A percentile compares a stretch with the other conserved stretches of the same genome.
These are phyloP conservation scores for Archaeoteleia sp. DNA, from an alignment of 2,888 invertebrate genomes.

Conservation along the genomic window DNA sequence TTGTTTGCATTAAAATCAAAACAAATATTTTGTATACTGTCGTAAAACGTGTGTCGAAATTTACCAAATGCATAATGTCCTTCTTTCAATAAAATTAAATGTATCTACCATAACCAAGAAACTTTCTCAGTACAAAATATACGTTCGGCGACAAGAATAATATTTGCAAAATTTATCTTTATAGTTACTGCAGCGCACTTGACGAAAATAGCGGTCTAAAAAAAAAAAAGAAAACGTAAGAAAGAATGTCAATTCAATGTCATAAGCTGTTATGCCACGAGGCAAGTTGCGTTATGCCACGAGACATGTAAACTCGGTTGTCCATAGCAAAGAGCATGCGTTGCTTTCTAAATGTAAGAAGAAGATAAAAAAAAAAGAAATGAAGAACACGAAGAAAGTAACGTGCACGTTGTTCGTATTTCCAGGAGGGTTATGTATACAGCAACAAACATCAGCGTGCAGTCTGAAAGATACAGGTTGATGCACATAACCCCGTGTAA, in stretches of 20 bases:
- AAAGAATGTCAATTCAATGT: conserved; percentile 31
- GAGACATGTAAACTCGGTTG: conserved; percentile 33
- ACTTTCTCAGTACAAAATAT: too few species aligned
- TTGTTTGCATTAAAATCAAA: too few species aligned
- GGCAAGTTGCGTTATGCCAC: conserved; percentile 21
- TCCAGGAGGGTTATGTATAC: conserved; percentile 37
- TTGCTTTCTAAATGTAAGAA: conserved; percentile 48
- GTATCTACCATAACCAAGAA: too few species aligned
- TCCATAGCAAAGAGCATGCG: conserved; percentile 56
- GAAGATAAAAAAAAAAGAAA: conserved; percentile 30
- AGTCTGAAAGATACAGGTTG: conserved; percentile 28
- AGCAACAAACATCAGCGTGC: conserved; percentile 23
- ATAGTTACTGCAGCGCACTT: conserved; percentile 1
- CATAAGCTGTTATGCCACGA: conserved; percentile 26
- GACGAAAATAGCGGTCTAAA: conserved; percentile 15
- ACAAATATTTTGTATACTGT: too few species aligned
- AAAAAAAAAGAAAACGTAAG: conserved; percentile 20
- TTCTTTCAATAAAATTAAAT: too few species aligned
- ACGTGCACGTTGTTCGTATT: conserved; percentile 46
- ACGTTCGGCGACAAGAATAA: too few species aligned
- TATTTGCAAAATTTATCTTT: conserved; percentile 13
- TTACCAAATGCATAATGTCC: too few species aligned
- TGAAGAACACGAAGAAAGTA: conserved; percentile 15
- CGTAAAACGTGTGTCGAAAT: too few species aligned
- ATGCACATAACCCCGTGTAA: conserved; percentile 17